These are phyloP conservation scores for Nymphalis c-album DNA, from an alignment of 2,888 invertebrate genomes.

Conservation along the genomic window DNA sequence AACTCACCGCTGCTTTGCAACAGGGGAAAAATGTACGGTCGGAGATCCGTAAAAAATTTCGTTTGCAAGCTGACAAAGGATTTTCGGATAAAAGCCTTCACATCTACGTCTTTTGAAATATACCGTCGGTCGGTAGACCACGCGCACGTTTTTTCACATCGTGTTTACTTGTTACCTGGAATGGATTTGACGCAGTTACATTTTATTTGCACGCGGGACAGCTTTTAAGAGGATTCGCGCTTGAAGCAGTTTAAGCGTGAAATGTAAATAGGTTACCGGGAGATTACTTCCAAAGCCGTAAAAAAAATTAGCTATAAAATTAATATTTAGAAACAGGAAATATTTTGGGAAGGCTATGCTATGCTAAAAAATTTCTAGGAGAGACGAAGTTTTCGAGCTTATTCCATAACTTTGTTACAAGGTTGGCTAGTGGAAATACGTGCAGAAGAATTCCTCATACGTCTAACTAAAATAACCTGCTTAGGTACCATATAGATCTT, in stretches of 20 bases:
- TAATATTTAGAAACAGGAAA: too few species aligned
- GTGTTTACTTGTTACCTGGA: slow-evolving; percentile 27
- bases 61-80: slow-evolving; percentile 53
- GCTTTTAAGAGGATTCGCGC: slow-evolving; percentile 21
- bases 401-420: too few species aligned
- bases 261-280: slow-evolving; percentile 8
- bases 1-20: slow-evolving; percentile 28
- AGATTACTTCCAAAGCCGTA: not conserved
- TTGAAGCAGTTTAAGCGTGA: slow-evolving; percentile 16
- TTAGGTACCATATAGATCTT: too few species aligned
- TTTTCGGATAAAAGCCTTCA: slow-evolving; percentile 48
- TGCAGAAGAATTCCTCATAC: too few species aligned
- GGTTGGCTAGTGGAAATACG: too few species aligned
- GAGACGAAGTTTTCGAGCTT: too few species aligned
- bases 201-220: slow-evolving; percentile 23
- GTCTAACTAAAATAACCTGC: too few species aligned
- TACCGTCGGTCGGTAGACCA: slow-evolving; percentile 39
- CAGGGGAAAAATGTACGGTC: slow-evolving; percentile 22
- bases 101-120: slow-evolving; percentile 33
- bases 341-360: too few species aligned
- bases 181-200: slow-evolving; percentile 26
- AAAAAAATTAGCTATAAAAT: too few species aligned
- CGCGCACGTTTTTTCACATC: slow-evolving; percentile 17
- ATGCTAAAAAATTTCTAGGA: too few species aligned
- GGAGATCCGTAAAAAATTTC: slow-evolving; percentile 31